Evolutionary conservation across 2,797 vertebrate species (phyloP), one percentile per base, ranked within the genome.

Genomic region (Enteromius thamalakanensis): DNA sequence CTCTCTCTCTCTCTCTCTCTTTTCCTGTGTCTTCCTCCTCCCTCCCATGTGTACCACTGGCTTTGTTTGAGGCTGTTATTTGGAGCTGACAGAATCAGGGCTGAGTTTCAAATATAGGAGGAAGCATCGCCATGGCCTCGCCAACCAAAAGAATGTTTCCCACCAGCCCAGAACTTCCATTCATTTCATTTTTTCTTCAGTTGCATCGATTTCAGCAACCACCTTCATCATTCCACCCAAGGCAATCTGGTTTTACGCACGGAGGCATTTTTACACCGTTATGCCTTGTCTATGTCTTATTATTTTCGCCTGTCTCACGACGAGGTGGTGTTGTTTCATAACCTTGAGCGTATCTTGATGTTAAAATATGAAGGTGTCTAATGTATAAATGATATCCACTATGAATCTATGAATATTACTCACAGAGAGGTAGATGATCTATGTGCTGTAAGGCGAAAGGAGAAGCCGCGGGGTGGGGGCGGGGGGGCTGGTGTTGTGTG

Each of bases 1-100:
- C 85, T 86, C 84, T 74, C 82, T 86, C 72, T 85, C 65, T 88
- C 76, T 76, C 32, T 82, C 53, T 55, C 76, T 71, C 47, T 70
- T 26, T 81, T 21, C n/a, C 53, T 71, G 29, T 77, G 21, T 81
- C 72, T 70, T 53, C 62, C 70, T 77, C 34, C 21, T 47, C 34
- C 9, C 45, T 79, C 51, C 76, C 62, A 37, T 49, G 60, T 76
- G 55, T 71, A 65, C 40, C 12, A 23, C 51, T 83, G 67, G 55
- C 84, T 90, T 88, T 84, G 79, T 88, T 88, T 86, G 81, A 90
- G 90, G 87, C 87, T 90, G 29, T 83, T 89, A 87, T 85, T 88
- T 83, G 86, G 87, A 84, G 86, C 89, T 93, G 93, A 93, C 92
- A 94, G 92, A 94, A 93, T 93, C 89, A 90, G 92, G 90, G 85